Evolutionary conservation across 2,797 vertebrate genomes (phyloP), one percentile per base, ranked within the genome.

Genomic region (Amblyopsis hoosieri): DNA sequence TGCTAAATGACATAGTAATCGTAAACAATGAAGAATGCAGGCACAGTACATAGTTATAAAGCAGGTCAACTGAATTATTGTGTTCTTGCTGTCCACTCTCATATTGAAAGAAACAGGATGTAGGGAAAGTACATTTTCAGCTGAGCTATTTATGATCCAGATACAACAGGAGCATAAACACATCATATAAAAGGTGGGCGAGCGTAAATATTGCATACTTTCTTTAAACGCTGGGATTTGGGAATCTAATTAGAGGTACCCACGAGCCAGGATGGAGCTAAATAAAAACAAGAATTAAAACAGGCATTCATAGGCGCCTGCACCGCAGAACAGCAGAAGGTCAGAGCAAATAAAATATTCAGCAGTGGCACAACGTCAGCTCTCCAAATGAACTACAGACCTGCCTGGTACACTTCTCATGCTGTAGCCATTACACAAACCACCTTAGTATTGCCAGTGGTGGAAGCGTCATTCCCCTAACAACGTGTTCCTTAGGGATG

Each of bases 91-190:
- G 23, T 29, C 3, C 23, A 29, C 23, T 29, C 23, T 29, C 3
- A 29, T 1, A n/a, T 42, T 42, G 37, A 42, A 42, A 0, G 37
- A 42, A 42, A 42, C 7, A 42, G 37, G 37, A 42, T 42, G 37
- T 1, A 37, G 37, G 37, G 52, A 17, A 53, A 74, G 69, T 61
- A 62, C 69, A 71, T 82, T 75, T 79, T n/a, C 68, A 57, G 66
- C 58, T 51, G 62, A 77, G 74, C 67, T 83, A 88, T 88, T 89
- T 88, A 81, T 75, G 87, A 78, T 55, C 6, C 62, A 50, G 66
- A 67, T 48, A 66, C 84, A 88, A 54, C 47, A 55, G 72, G 49
- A 71, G 82, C 77, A 81, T 58, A 85, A 89, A 90, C 71, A 71
- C 51, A 45, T 52, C 45, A 17, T 64, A 75, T 84, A 63, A 82